Evolutionary conservation across 1,140 invertebrate genomes (phyloP).

Genomic region (Zelostemma sp.): DNA sequence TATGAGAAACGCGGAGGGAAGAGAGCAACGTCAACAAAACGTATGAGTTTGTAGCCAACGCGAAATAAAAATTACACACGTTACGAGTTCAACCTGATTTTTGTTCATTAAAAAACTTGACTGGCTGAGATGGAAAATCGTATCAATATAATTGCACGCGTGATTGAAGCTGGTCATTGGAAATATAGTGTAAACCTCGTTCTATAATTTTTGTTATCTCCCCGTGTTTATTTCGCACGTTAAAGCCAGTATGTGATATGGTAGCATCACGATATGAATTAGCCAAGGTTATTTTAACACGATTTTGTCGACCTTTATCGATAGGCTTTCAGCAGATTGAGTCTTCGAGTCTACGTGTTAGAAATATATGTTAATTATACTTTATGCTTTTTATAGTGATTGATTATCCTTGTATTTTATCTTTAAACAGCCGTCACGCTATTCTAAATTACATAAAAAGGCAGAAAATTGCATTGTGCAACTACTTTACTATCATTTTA

Average conservation of each 20-base stretch:
- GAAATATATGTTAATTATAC: constrained; percentile 27
- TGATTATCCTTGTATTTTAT: constrained; percentile 20
- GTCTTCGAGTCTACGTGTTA: constrained; percentile 16
- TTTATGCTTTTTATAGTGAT: constrained; percentile 15
- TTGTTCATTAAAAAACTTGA: too few relatives aligned
- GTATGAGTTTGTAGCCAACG: not conserved
- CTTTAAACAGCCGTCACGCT: constrained; percentile 17
- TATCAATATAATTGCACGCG: too few relatives aligned
- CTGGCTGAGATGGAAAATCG: too few relatives aligned
- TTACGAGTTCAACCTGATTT: too few relatives aligned
- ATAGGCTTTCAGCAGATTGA: constrained; percentile 43
- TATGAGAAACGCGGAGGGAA: constrained; percentile 11
- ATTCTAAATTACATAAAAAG: not conserved
- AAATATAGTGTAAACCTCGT: not conserved
- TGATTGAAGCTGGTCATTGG: too few relatives aligned
- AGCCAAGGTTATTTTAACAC: constrained; percentile 46
- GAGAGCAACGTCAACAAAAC: constrained; percentile 23
- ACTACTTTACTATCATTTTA: too few relatives aligned
- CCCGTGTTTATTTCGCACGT: constrained; percentile 27
- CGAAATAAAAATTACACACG: not conserved
- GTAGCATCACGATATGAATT: constrained; percentile 40
- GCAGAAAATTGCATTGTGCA: too few relatives aligned
- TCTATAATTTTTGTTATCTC: constrained; percentile 27
- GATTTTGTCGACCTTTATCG: constrained; percentile 48
- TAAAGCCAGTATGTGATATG: constrained; percentile 14